Percentiles rank a stretch among this genome's conserved stretches.
These are phyloP conservation scores for Chironomus tentans DNA, from an alignment of 2,888 invertebrate species.

Conservation along the genomic window DNA sequence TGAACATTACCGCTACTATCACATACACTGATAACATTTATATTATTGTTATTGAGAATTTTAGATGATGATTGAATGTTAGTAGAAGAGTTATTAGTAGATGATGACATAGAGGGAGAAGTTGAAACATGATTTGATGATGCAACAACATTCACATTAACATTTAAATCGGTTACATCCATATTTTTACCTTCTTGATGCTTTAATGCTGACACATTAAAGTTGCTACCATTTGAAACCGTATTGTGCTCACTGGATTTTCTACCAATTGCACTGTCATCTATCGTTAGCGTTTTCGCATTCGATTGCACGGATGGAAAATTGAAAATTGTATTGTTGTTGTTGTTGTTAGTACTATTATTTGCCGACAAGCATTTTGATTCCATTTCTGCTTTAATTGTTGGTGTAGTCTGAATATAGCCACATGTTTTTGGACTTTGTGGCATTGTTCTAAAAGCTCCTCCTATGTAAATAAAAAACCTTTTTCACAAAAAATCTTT, in stretches of 20 bases:
- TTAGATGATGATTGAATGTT: constrained; percentile 3
- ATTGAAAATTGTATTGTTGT: constrained; percentile 19
- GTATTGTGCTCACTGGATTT: not conserved
- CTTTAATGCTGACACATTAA: not conserved
- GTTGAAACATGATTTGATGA: constrained; percentile 19
- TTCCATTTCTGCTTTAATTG: not conserved
- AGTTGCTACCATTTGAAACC: not conserved
- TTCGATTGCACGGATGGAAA: not conserved
- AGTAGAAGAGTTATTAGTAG: constrained; percentile 13
- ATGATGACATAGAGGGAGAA: constrained; percentile 17
- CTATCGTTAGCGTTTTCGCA: not conserved
- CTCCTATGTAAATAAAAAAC: constrained; percentile 48
- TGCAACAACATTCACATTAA: constrained; percentile 8
- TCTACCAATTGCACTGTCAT: not conserved
- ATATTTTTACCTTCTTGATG: constrained; percentile 16
- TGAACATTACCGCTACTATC: not conserved
- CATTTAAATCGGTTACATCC: constrained; percentile 17
- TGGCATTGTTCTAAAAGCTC: constrained; percentile 85
- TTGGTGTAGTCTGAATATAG: not conserved
- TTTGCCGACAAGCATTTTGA: not conserved
- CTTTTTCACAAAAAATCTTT: too few relatives aligned
- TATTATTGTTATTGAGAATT: not conserved
- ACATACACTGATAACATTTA: constrained; percentile 24
- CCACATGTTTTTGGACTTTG: constrained; percentile 45
- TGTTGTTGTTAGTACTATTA: not conserved